Conservation (phyloP, 2,113 vertebrate species). For the Murina feae region DNA sequence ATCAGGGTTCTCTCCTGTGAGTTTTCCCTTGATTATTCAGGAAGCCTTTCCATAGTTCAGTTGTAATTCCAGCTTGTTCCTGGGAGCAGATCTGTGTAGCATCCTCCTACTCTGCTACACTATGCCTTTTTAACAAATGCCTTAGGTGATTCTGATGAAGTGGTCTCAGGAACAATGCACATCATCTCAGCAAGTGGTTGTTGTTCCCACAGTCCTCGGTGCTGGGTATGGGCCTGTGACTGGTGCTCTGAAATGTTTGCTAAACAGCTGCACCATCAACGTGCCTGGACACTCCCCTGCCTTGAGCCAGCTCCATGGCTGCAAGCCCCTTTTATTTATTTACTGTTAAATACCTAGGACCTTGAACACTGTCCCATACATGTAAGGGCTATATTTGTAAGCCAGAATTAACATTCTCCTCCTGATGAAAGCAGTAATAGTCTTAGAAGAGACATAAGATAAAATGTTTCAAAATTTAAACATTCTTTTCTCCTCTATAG, state of each 20-base stretch:
- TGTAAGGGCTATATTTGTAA: not conserved
- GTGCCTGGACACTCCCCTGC: not conserved
- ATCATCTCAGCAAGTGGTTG: not conserved
- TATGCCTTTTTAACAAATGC: not conserved
- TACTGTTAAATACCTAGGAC: not conserved
- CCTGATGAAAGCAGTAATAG: not conserved
- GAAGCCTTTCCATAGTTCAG: no score
- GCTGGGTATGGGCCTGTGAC: not conserved
- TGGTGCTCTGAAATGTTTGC: not conserved
- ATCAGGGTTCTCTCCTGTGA: no score
- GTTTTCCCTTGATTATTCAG: no score
- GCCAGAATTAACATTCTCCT: conserved; percentile 18
- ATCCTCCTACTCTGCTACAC: no score
- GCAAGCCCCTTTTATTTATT: conserved; percentile 13
- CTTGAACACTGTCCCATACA: not conserved
- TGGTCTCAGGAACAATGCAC: not conserved
- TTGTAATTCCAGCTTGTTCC: no score
- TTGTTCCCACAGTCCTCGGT: not conserved
- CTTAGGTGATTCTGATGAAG: not conserved
- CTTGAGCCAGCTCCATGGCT: not conserved
- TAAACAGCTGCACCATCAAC: not conserved
- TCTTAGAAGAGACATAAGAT: not conserved
- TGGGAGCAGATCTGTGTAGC: no score
- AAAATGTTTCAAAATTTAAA: not conserved
- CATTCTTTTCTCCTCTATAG: not conserved